These are phyloP conservation scores for Lithophane leautieri DNA, from an alignment of 2,888 invertebrate genomes.

Conservation along the genomic window DNA sequence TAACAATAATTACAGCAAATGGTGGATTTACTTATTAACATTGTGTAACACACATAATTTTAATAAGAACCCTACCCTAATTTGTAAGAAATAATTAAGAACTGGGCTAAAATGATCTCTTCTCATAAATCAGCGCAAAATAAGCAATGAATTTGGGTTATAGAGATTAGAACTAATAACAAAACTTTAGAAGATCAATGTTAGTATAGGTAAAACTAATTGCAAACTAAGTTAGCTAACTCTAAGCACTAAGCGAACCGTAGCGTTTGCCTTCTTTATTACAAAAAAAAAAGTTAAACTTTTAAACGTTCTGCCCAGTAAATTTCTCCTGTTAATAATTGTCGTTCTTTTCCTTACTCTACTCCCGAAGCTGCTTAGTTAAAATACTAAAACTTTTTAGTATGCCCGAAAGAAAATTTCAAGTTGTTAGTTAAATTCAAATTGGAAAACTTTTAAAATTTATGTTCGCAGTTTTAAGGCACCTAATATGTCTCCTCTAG, in stretches of 20 bases:
- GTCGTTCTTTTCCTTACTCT: slow-evolving; percentile 70
- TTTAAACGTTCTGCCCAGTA: slow-evolving; percentile 68
- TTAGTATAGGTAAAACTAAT: slow-evolving; percentile 33
- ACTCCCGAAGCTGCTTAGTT: slow-evolving; percentile 78
- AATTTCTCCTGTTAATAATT: slow-evolving; percentile 76
- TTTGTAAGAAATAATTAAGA: neutral
- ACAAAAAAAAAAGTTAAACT: slow-evolving; percentile 54
- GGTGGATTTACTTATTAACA: neutral
- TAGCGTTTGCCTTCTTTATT: slow-evolving; percentile 31
- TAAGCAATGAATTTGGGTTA: neutral
- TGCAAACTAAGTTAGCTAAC: slow-evolving; percentile 39
- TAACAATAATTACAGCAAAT: neutral
- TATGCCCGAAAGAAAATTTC: slow-evolving; percentile 83
- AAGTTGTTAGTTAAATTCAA: slow-evolving; percentile 89
- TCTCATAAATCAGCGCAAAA: slow-evolving; percentile 9
- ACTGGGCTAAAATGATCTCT: neutral
- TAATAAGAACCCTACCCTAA: neutral
- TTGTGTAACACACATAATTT: neutral
- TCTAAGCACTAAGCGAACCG: slow-evolving; percentile 18
- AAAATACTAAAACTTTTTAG: slow-evolving; percentile 83
- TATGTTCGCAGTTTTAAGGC: slow-evolving; percentile 86
- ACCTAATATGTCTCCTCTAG: slow-evolving; percentile 82
- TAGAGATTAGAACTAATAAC: slow-evolving; percentile 6
- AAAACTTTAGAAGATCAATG: slow-evolving; percentile 25
- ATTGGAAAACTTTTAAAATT: slow-evolving; percentile 88